These are phyloP conservation scores for Protodeltote pygarga DNA, from an alignment of 2,888 invertebrate genomes.

Conservation along the genomic window DNA sequence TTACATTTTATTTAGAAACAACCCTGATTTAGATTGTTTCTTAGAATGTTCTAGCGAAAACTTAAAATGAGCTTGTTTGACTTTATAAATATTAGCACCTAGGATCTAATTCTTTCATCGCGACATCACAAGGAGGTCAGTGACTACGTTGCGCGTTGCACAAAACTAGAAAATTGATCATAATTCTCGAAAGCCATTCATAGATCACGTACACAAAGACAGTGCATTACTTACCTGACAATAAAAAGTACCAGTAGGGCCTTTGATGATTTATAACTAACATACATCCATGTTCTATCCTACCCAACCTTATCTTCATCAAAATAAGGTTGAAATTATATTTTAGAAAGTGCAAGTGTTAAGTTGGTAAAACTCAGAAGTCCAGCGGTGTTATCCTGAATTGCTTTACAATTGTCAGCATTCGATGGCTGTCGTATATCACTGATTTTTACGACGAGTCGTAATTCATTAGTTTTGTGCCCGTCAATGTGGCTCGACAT, in stretches of 20 bases:
- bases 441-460: constrained; percentile 74
- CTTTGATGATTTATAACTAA: constrained; percentile 55
- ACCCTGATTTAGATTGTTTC: too few relatives aligned
- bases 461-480: constrained; percentile 68
- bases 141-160: too few relatives aligned
- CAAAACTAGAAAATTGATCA: constrained; percentile 46
- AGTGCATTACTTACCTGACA: constrained; percentile 60
- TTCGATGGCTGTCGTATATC: constrained; percentile 69
- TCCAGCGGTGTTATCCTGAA: constrained; percentile 69
- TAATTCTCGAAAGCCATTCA: constrained; percentile 78
- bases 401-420: constrained; percentile 70
- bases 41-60: too few relatives aligned
- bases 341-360: constrained; percentile 2
- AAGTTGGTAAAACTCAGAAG: constrained; percentile 50
- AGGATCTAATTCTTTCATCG: too few relatives aligned
- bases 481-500: constrained; percentile 53
- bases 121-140: too few relatives aligned
- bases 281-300: not conserved
- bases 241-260: constrained; percentile 51
- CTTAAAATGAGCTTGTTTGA: too few relatives aligned
- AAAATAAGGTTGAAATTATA: constrained; percentile 34
- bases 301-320: constrained; percentile 13
- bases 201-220: constrained; percentile 71
- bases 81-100: too few relatives aligned
- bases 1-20: too few relatives aligned